Base-by-base conservation (phyloP, 2,888 invertebrate species). In the Pseudococcus longispinus region DNA sequence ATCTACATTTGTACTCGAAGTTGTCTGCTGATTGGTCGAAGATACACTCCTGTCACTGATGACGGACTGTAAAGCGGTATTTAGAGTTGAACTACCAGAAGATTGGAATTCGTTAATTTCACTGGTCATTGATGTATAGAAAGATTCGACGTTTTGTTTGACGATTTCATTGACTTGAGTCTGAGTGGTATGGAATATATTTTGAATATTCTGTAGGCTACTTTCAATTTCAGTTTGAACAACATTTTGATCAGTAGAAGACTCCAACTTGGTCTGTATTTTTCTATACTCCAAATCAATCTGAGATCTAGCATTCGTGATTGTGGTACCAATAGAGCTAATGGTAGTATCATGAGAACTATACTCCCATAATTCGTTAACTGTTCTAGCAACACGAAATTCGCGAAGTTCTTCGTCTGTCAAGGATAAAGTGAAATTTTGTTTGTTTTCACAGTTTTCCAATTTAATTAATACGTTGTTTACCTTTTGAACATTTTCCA, bases 371-470 rank as follows among this genome's bases (percentile, higher is more conserved):
- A 29, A 80, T 37, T 80, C 42, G 20, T 26, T 29, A 0, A 80
- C 29, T 20, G 77, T 42, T 20, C 20, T 80, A 4, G 42, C 77
- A 9, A 20, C 23, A 20, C 20, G 77, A 2, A 80, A 42, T 15
- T 37, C 42, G 0, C 11, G 20, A 20, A 80, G 42, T 23, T 80
- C 77, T 20, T 80, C 42, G 1, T 80, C 42, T 6, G 37, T 80
- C 2, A 80, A 42, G 1, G 77, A 42, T 42, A 80, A 2, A 20
- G 15, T 42, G 8, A 42, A 42, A 20, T n/a, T 42, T 20, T 80
- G 77, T 42, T 80, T 80, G 11, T 70, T 29, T 70, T 37, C 77
- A 42, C 77, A 42, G 42, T 42, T 80, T 80, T 80, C 77, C 13
- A 80, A 20, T 13, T 80, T 80, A 2, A 80, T 80, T 42, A 80